Base-by-base conservation (phyloP, 1,140 invertebrate species). In the Lepidostoma basale region DNA sequence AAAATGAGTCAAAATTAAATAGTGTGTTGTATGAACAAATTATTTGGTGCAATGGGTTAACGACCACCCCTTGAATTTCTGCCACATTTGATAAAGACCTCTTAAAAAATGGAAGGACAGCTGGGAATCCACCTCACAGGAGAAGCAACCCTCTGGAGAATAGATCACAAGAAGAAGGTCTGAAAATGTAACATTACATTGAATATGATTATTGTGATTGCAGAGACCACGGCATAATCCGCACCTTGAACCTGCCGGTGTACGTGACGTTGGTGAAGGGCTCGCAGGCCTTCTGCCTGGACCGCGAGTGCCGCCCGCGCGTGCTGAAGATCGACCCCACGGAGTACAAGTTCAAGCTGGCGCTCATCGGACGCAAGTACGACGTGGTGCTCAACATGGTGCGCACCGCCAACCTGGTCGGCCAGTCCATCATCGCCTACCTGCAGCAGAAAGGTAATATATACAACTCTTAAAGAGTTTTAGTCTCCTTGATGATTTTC, bases 321-420 rank as follows among this genome's bases (percentile, higher is more conserved):
- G 90, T 99, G 3, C 84, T 99, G 8, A 91, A 88, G 74, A 97
- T 99, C 74, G 97, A 99, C 84, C 90, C 97, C 10, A 99, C 98
- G 0, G 98, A 99, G 81, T 99, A 95, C 79, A 94, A 94, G 78
- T 99, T 99, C 83, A 99, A 99, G 81, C 77, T 99, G 71, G 97
- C 98, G 0, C 81, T 99, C 0, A 95, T 99, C 62, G 97, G 98
- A 74, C 88, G 95, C 20, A 95, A 98, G 76, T 99, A 99, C 79
- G 98, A 99, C 74, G 97, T 99, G 84, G 96, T 98, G 1, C 81
- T 99, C 26, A 94, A 98, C 76, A 99, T 99, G 96, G 97, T 99
- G 9, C 87, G 96, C 20, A 97, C 94, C 73, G 94, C 97, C 12
- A 95, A 98, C 76, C 84, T 99, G 0, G 95, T 99, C 8, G 98